Percentiles rank a stretch among this genome's conserved stretches.
These are phyloP conservation scores for Conus canariensis DNA, from an alignment of 2,888 invertebrate genomes.

Conservation along the genomic window DNA sequence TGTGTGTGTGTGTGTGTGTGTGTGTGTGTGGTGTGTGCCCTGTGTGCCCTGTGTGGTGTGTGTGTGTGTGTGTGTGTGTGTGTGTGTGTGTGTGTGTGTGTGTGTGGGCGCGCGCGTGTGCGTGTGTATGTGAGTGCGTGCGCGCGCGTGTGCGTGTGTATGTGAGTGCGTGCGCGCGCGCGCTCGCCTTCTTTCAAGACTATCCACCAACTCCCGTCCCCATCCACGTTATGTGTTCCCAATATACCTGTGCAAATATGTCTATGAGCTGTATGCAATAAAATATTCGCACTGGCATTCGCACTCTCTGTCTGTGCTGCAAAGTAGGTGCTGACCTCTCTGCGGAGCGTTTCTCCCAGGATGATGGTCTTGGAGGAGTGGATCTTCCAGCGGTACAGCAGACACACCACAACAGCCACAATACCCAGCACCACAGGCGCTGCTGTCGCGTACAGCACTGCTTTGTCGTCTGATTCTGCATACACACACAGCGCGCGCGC, in stretches of 20 bases:
- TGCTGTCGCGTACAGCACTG: constrained; percentile 44
- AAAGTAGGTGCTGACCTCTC: constrained; percentile 36
- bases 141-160: too few relatives aligned
- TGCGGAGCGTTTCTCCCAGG: constrained; percentile 2
- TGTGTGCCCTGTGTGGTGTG: not conserved
- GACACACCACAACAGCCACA: constrained; percentile 34
- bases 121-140: too few relatives aligned
- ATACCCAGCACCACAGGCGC: constrained; percentile 42
- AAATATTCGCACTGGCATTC: too few relatives aligned
- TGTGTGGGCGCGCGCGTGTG: too few relatives aligned
- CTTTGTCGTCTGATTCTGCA: constrained; percentile 23
- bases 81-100: too few relatives aligned
- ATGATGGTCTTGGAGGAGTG: not conserved
- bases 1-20: too few relatives aligned
- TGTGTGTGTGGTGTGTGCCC: not conserved
- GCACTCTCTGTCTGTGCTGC: too few relatives aligned
- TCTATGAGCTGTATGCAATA: too few relatives aligned
- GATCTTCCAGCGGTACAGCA: constrained; percentile 41
- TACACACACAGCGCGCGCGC: not conserved
- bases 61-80: not conserved
- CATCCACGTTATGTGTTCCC: too few relatives aligned
- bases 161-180: not conserved
- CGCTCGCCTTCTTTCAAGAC: too few relatives aligned
- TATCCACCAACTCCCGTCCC: too few relatives aligned
- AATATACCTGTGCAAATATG: too few relatives aligned